Percentiles rank a stretch among this genome's conserved stretches.
These are phyloP conservation scores for Pyrrhia umbra DNA, from an alignment of 2,888 invertebrate species.

Conservation along the genomic window DNA sequence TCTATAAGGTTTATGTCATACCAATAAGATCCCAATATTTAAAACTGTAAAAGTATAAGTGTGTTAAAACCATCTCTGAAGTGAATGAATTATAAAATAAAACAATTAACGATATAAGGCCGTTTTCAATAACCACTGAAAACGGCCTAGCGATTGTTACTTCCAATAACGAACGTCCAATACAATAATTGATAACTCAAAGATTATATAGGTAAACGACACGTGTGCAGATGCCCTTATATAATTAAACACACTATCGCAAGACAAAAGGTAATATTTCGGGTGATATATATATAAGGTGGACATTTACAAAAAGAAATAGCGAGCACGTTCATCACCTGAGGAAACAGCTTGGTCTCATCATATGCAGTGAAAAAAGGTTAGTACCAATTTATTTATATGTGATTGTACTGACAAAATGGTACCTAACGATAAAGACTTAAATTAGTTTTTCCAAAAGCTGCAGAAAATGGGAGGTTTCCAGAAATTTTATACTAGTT, in stretches of 20 bases:
- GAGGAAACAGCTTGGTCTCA: background rate
- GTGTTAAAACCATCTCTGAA: too few relatives aligned
- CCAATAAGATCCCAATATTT: too few relatives aligned
- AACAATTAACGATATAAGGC: too few relatives aligned
- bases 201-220: background rate
- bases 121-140: too few relatives aligned
- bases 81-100: too few relatives aligned
- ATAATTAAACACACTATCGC: background rate
- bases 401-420: background rate
- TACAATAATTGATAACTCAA: background rate
- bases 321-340: background rate
- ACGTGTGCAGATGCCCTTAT: constrained; percentile 19
- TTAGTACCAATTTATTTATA: constrained; percentile 17
- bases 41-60: too few relatives aligned
- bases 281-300: constrained; percentile 10
- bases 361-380: constrained; percentile 1
- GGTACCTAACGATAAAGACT: too few relatives aligned
- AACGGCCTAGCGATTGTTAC: too few relatives aligned
- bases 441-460: too few relatives aligned
- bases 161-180: background rate
- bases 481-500: too few relatives aligned
- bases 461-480: too few relatives aligned
- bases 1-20: too few relatives aligned
- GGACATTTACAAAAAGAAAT: background rate
- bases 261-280: constrained; percentile 1